Base-by-base conservation (phyloP, 2,888 invertebrate species). In the Cephus spinipes region DNA sequence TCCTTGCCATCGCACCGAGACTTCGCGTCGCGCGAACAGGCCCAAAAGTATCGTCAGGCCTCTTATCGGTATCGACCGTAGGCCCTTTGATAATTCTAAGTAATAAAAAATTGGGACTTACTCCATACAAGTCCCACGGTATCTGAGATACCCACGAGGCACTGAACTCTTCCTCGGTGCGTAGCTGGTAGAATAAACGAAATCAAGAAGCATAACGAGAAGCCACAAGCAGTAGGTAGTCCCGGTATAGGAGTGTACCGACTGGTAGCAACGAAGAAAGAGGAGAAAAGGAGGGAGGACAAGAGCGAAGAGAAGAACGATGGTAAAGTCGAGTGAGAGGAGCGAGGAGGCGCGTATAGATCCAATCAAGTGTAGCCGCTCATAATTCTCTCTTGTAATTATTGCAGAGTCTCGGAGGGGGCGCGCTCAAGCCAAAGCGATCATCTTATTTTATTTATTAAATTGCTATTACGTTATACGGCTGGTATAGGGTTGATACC, bases 331-430 rank as follows among this genome's bases (percentile, higher is more conserved):
- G 74, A 73, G 75, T 73, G 69, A 71, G 76, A 76, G 77, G 75
- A 69, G 76, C 77, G 76, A 79, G 81, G 84, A 83, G 81, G 81
- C 83, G 85, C 84, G 86, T 89, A 87, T 88, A 90, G 90, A 90
- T 90, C 90, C 89, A 90, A 90, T 90, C 89, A 88, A 88, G 87
- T 85, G 88, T 85, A 86, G 88, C 86, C 87, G 85, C 87, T 90
- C 89, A 90, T 90, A 90, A 90, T 89, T 90, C 89, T 89, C 88
- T 83, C 86, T 85, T 88, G 89, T 89, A 90, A 90, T 90, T 90
- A 90, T 90, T 88, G 88, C 87, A 84, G 85, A 87, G 85, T 88
- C 87, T 85, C 83, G 85, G 84, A 87, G 85, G 85, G 85, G 86
- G 85, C 82, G 84, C 83, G 83, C 78, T 85, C 83, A 71, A 81